Percentiles rank a stretch among this genome's conserved stretches.
Conservation (phyloP, 1,140 invertebrate species). For the Zaprionus kolodkinae region DNA sequence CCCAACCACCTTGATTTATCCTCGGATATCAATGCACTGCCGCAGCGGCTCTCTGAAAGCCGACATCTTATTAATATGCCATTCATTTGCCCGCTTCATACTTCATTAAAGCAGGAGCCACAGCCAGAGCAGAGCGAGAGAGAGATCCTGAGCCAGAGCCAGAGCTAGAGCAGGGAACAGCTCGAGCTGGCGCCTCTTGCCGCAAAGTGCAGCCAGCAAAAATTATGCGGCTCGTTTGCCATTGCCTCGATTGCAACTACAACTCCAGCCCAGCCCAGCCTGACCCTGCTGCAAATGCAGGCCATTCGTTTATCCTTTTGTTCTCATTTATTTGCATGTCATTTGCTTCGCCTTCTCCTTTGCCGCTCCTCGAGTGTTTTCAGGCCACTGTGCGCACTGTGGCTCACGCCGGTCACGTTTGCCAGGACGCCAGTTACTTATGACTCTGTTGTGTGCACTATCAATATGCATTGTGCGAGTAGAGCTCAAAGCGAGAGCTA, state of each 20-base stretch:
- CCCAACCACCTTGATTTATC: conserved; percentile 74
- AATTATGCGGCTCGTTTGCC: conserved; percentile 80
- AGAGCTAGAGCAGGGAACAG: background rate
- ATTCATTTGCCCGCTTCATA: conserved; percentile 79
- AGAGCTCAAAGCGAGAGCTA: conserved; percentile 2
- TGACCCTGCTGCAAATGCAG: background rate
- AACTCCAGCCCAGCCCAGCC: background rate
- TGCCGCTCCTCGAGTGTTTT: conserved; percentile 10
- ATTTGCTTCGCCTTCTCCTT: conserved; percentile 54
- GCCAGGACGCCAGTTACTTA: conserved; percentile 77
- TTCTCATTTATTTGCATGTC: conserved; percentile 82
- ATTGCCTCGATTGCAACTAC: conserved; percentile 37
- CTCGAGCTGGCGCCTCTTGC: conserved; percentile 57
- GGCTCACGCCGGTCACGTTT: conserved; percentile 62
- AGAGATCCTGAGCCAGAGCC: conserved; percentile 20
- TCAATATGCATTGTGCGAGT: conserved; percentile 74
- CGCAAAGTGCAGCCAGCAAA: conserved; percentile 79
- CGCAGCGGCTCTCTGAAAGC: conserved; percentile 52
- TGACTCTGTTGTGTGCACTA: conserved; percentile 78
- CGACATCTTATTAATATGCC: conserved; percentile 79
- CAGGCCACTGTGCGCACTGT: background rate
- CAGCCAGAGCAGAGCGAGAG: background rate
- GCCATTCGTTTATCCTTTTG: conserved; percentile 79
- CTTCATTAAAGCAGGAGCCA: conserved; percentile 74
- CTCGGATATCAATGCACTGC: conserved; percentile 57